A percentile compares a stretch with the other conserved stretches of the same genome.
These are phyloP conservation scores for Linyphia triangularis DNA, from an alignment of 2,888 invertebrate species.

Conservation along the genomic window DNA sequence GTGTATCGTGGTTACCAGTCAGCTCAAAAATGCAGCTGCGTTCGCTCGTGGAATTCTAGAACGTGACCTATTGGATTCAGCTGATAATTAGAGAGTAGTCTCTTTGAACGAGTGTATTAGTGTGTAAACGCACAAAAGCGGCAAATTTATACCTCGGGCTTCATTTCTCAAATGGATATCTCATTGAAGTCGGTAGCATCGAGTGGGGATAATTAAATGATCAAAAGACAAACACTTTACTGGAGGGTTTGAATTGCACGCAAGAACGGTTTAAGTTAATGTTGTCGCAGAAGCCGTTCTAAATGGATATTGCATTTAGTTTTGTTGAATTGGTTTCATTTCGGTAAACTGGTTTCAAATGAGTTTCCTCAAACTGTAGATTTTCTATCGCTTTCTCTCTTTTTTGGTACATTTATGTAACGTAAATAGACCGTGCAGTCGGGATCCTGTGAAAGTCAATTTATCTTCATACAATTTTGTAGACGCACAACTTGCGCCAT, in stretches of 20 bases:
- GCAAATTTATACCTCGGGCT: not conserved
- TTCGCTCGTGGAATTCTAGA: not conserved
- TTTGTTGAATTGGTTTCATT: no score
- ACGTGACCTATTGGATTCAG: not conserved
- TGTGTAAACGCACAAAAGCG: not conserved
- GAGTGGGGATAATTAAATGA: not conserved
- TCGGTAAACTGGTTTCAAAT: not conserved
- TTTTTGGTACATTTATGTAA: no score
- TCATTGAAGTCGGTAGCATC: not conserved
- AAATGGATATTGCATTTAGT: not conserved
- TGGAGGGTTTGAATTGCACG: not conserved
- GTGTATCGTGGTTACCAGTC: constrained; percentile 53
- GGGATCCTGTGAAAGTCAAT: no score
- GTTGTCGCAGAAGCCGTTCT: not conserved
- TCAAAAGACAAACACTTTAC: not conserved
- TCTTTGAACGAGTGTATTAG: not conserved
- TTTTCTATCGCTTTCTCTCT: no score
- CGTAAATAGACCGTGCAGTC: no score
- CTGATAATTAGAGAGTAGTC: not conserved
- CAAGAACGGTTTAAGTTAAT: not conserved
- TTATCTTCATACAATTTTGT: no score
- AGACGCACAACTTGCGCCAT: no score
- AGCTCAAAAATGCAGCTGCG: constrained; percentile 48
- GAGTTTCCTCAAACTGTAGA: no score
- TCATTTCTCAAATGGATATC: constrained; percentile 3